Evolutionary conservation across 2,888 invertebrate species (phyloP).

Genomic region (Dicyrtoma fusca): DNA sequence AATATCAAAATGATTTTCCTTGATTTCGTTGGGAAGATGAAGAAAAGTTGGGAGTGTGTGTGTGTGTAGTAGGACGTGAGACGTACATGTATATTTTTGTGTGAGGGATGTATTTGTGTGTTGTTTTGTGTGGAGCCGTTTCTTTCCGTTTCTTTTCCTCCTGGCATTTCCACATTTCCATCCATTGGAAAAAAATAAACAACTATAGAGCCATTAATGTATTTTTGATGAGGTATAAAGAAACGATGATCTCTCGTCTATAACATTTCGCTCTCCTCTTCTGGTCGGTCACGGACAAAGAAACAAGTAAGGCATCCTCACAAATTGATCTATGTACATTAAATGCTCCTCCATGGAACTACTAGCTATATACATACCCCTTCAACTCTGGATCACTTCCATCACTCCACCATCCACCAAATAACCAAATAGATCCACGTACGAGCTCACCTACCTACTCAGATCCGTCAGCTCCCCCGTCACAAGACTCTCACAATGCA

Average conservation of each 20-base stretch:
- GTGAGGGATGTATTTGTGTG: too few species aligned
- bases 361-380: slow-evolving; percentile 10
- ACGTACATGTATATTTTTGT: too few species aligned
- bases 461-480: neutral
- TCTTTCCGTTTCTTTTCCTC: slow-evolving; percentile 1
- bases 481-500: neutral
- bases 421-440: neutral
- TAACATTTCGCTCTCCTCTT: slow-evolving; percentile 26
- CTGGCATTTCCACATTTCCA: slow-evolving; percentile 12
- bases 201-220: slow-evolving; percentile 54
- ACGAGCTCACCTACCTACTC: neutral
- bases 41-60: slow-evolving; percentile 15
- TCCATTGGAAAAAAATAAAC: slow-evolving; percentile 43
- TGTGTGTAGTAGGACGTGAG: too few species aligned
- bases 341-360: slow-evolving; percentile 10
- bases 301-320: slow-evolving; percentile 31
- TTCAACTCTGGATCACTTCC: slow-evolving; percentile 6
- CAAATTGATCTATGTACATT: slow-evolving; percentile 33
- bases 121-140: slow-evolving; percentile 21
- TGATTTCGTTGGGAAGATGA: slow-evolving; percentile 6
- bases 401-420: neutral
- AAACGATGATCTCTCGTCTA: slow-evolving; percentile 48
- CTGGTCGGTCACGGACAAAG: slow-evolving; percentile 50
- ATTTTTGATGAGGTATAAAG: slow-evolving; percentile 58
- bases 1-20: slow-evolving; percentile 6